These are phyloP conservation scores for Arion vulgaris DNA, from an alignment of 1,140 invertebrate species.

Conservation along the genomic window DNA sequence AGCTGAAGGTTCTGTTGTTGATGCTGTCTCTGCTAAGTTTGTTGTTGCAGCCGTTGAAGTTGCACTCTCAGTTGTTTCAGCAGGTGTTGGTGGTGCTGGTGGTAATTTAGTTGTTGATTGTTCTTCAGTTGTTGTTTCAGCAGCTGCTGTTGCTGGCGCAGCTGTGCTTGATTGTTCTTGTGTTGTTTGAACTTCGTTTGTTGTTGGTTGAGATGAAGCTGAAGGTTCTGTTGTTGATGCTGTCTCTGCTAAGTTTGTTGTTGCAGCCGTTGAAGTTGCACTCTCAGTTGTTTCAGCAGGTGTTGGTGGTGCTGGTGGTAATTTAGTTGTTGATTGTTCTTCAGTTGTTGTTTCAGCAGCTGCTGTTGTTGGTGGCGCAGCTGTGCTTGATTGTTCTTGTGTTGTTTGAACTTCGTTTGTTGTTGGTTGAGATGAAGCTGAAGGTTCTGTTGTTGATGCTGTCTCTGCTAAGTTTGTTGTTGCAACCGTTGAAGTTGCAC, in stretches of 20 bases:
- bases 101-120: no score
- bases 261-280: neutral
- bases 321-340: neutral
- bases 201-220: neutral
- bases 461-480: no score
- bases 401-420: neutral
- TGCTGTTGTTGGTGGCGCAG: neutral
- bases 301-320: neutral
- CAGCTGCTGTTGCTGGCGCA: neutral
- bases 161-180: neutral
- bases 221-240: neutral
- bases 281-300: neutral
- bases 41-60: no score
- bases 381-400: neutral
- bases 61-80: no score
- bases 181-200: no score
- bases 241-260: neutral
- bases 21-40: neutral
- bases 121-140: neutral
- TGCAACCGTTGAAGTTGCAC: no score
- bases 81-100: neutral
- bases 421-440: neutral
- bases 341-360: neutral
- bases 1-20: neutral
- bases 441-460: no score